A percentile compares a stretch with the other conserved stretches of the same genome.
Evolutionary conservation across 1,140 invertebrate species (phyloP).

Genomic region (Littorina saxatilis): DNA sequence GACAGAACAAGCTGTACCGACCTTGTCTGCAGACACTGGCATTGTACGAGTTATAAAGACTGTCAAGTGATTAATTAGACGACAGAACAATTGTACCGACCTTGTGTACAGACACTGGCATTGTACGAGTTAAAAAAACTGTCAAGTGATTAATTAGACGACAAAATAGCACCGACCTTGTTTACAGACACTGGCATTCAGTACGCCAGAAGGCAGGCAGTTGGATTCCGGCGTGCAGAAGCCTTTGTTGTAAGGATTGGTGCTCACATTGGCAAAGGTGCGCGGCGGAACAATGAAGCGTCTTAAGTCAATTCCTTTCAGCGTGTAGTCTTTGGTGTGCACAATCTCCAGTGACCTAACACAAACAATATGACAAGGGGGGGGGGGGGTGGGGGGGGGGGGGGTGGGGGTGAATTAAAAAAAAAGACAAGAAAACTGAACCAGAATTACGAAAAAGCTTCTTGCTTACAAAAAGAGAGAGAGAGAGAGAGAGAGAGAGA

Average conservation of each 20-base stretch:
- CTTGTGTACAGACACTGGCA: too few relatives aligned
- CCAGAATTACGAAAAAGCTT: too few relatives aligned
- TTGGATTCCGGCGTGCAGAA: conserved; percentile 59
- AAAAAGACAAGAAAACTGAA: too few relatives aligned
- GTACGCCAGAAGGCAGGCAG: conserved; percentile 62
- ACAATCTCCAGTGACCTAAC: conserved; percentile 58
- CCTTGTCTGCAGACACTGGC: too few relatives aligned
- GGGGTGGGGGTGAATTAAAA: too few relatives aligned
- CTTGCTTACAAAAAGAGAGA: not conserved
- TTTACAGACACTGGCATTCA: conserved; percentile 62
- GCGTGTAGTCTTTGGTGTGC: conserved; percentile 36
- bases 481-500: not conserved
- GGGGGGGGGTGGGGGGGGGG: too few relatives aligned
- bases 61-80: too few relatives aligned
- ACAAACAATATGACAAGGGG: not conserved
- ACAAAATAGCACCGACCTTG: conserved; percentile 43
- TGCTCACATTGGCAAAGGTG: conserved; percentile 53
- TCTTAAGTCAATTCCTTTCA: conserved; percentile 55
- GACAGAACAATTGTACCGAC: too few relatives aligned
- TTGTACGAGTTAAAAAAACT: not conserved
- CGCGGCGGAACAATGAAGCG: conserved; percentile 55
- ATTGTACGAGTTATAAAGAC: too few relatives aligned
- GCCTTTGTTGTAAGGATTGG: conserved; percentile 63
- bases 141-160: not conserved
- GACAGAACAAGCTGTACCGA: too few relatives aligned